Percentiles rank a stretch among this genome's conserved stretches.
phyloP scores from a whole-genome alignment of 2,113 vertebrate genomes.

The Cygnus atratus region DNA sequence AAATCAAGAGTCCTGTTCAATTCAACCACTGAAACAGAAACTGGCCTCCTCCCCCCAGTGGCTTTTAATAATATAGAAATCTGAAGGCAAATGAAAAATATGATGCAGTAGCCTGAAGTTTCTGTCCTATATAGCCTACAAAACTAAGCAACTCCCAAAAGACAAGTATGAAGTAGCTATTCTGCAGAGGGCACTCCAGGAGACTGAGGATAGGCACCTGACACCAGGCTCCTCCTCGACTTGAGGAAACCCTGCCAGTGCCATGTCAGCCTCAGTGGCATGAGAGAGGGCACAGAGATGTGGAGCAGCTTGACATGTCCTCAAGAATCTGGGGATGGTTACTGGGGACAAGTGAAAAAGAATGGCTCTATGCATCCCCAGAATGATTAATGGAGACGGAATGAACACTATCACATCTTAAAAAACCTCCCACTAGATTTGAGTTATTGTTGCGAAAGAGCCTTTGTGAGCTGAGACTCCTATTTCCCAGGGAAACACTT shows the following conservation, averaged over 20 bases:
- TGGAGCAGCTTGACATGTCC: not conserved
- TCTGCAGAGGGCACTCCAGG: not conserved
- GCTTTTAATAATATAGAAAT: not conserved
- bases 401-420: not conserved
- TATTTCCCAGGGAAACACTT: not conserved
- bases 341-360: not conserved
- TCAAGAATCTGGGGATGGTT: not conserved
- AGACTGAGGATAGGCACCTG: not conserved
- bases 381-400: not conserved
- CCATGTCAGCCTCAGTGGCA: fast-evolving
- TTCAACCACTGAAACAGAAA: not conserved
- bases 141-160: not conserved
- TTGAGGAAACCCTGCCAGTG: not conserved
- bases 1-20: not conserved
- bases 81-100: not conserved
- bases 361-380: not conserved
- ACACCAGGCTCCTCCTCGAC: not conserved
- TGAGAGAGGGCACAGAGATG: not conserved
- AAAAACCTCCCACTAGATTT: not conserved
- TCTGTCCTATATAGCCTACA: not conserved
- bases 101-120: not conserved
- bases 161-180: not conserved
- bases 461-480: not conserved
- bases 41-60: not conserved
- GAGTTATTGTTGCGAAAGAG: not conserved